A percentile compares a stretch with the other conserved stretches of the same genome.
Conservation (phyloP, 2,888 invertebrate genomes). For the Parnassius orleans region DNA sequence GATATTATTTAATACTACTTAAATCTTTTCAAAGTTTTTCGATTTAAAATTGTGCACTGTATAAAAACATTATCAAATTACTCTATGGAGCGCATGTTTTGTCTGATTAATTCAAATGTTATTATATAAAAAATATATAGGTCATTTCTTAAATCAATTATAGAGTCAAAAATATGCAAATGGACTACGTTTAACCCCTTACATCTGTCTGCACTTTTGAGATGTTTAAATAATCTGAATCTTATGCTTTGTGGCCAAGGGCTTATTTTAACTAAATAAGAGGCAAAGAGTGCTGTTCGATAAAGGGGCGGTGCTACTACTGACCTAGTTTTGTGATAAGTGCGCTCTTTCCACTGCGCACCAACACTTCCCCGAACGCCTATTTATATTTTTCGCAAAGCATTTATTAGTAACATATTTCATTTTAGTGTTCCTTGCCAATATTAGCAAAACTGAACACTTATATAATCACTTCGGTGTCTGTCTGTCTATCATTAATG, state of each 20-base stretch:
- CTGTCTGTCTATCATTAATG: too few relatives aligned
- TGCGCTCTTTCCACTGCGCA: slow-evolving; percentile 78
- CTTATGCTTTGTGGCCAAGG: slow-evolving; percentile 51
- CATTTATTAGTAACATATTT: slow-evolving; percentile 35
- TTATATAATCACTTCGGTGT: too few relatives aligned
- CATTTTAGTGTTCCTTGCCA: background rate
- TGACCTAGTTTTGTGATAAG: slow-evolving; percentile 77
- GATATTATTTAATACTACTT: too few relatives aligned
- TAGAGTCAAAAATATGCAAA: slow-evolving; percentile 55
- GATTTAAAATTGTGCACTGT: too few relatives aligned
- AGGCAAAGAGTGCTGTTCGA: slow-evolving; percentile 59
- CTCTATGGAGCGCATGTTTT: background rate
- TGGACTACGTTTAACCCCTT: slow-evolving; percentile 62
- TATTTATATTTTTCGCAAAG: slow-evolving; percentile 59
- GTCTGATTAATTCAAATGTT: background rate
- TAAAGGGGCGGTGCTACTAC: slow-evolving; percentile 79
- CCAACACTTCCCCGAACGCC: slow-evolving; percentile 63
- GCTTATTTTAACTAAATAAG: slow-evolving; percentile 59
- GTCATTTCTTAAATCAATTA: slow-evolving; percentile 30
- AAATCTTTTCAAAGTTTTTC: too few relatives aligned
- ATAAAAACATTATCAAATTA: background rate
- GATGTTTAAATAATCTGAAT: slow-evolving; percentile 45
- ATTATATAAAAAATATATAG: background rate
- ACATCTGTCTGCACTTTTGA: slow-evolving; percentile 46
- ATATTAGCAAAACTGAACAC: too few relatives aligned